Percentiles rank a stretch among this genome's conserved stretches.
These are phyloP conservation scores for Zaprionus nigranus DNA, from an alignment of 1,140 invertebrate genomes.

Conservation along the genomic window DNA sequence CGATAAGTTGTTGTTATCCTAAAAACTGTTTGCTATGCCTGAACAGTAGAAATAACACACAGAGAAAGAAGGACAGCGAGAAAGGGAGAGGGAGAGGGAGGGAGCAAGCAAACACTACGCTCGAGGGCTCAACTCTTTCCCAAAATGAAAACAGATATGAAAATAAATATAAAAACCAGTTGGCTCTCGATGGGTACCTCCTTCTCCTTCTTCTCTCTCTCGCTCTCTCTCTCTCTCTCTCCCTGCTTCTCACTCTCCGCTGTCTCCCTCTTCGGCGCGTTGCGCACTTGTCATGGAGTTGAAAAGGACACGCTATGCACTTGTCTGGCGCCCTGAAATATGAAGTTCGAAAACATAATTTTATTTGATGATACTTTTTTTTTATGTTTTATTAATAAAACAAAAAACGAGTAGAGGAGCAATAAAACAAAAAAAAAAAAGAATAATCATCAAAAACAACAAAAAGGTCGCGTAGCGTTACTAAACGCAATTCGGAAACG, in stretches of 20 bases:
- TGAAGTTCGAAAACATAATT: constrained; percentile 81
- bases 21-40: constrained; percentile 17
- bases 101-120: constrained; percentile 5
- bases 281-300: constrained; percentile 48
- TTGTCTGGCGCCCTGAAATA: constrained; percentile 70
- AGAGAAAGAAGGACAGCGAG: not conserved
- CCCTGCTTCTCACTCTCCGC: not conserved
- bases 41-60: not conserved
- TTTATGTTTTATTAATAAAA: constrained; percentile 57
- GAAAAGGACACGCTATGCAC: constrained; percentile 70
- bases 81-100: not conserved
- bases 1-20: constrained; percentile 32
- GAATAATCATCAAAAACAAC: not conserved
- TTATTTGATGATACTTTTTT: constrained; percentile 55
- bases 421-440: constrained; percentile 24
- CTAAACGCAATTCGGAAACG: constrained; percentile 70
- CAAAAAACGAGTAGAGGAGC: constrained; percentile 12
- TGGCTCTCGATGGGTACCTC: constrained; percentile 1
- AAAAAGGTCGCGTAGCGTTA: constrained; percentile 37
- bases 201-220: not conserved
- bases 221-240: not conserved
- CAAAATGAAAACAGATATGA: constrained; percentile 11
- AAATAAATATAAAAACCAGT: constrained; percentile 31
- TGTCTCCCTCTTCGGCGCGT: not conserved
- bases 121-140: not conserved